Evolutionary conservation across 2,888 invertebrate genomes (phyloP), one percentile per base, ranked within the genome.

Genomic region (Hypena proboscidalis): DNA sequence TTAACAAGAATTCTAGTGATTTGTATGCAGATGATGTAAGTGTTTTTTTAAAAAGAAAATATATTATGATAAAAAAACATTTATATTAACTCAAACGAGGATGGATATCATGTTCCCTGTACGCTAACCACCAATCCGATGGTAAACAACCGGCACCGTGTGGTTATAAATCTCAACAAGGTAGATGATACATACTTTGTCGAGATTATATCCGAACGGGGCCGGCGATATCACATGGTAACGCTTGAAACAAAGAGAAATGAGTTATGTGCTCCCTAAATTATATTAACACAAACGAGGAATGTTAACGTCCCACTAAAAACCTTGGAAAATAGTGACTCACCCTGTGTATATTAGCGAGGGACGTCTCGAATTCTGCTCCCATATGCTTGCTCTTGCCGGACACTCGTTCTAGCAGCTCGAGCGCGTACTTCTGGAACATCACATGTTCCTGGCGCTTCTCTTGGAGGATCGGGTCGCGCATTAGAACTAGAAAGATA

Each of bases 391-490:
- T 96, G n/a, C 95, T 94, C 89, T 97, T 97, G 0, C 98, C 98
- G 1, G 97, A 97, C 0, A 99, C 95, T 0, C 96, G 91, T 79
- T 98, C 98, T 47, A 99, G 92, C 22, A 99, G 85, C 69, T 97
- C 97, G 6, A 97, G 85, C 0, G 98, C 98, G 79, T 98, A 97
- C 73, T 97, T 97, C 83, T 98, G 98, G 81, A 99, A 99, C 83
- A 95, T 94, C 0, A 97, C 96, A 84, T 99, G 99, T 70, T 99
- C 98, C 58, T 96, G 95, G 0, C 98, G 93, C 82, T 98, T 98
- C 84, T 99, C 99, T 87, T 98, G 98, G 0, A 99, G 92, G 49
- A 99, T 97, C 6, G 99, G 99, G 83, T 99, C 98, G 38, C 97
- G 95, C 97, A 99, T 98, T 39, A 99, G 84, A 86, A 25, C 4